These are phyloP conservation scores for Adelognathus sp. DNA, from an alignment of 2,888 invertebrate species.

Conservation along the genomic window DNA sequence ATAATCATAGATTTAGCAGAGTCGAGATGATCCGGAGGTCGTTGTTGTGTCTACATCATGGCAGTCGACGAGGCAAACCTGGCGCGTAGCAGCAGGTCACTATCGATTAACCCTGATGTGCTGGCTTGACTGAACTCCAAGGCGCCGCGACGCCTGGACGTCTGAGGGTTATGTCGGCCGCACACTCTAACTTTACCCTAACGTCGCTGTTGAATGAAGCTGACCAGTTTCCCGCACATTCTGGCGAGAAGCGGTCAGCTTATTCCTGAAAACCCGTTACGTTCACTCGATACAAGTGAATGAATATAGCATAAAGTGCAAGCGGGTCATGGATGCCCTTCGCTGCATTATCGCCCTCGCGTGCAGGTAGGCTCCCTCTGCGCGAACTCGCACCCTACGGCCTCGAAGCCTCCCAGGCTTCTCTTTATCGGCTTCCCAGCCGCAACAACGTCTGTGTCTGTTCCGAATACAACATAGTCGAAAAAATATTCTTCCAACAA, in stretches of 20 bases:
- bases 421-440: slow-evolving; percentile 22
- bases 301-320: slow-evolving; percentile 20
- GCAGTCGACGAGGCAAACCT: slow-evolving; percentile 46
- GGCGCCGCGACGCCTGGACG: slow-evolving; percentile 56
- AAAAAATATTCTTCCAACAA: no score
- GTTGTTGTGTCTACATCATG: slow-evolving; percentile 12
- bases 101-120: slow-evolving; percentile 61
- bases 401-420: slow-evolving; percentile 34
- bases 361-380: slow-evolving; percentile 43
- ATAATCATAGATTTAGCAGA: slow-evolving; percentile 48
- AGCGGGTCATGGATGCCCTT: slow-evolving; percentile 47
- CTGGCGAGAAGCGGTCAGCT: slow-evolving; percentile 19
- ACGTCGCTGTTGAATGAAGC: not conserved
- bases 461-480: slow-evolving; percentile 9
- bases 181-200: not conserved
- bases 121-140: slow-evolving; percentile 40
- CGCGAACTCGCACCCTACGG: slow-evolving; percentile 15
- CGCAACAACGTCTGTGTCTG: slow-evolving; percentile 19
- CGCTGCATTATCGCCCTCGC: slow-evolving; percentile 50
- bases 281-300: not conserved
- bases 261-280: slow-evolving; percentile 2
- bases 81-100: slow-evolving; percentile 57
- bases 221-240: slow-evolving; percentile 19
- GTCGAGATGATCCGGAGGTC: slow-evolving; percentile 39
- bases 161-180: slow-evolving; percentile 44